A percentile compares a stretch with the other conserved stretches of the same genome.
These are phyloP conservation scores for Drosophila algonquin DNA, from an alignment of 2,888 invertebrate genomes.

Conservation along the genomic window DNA sequence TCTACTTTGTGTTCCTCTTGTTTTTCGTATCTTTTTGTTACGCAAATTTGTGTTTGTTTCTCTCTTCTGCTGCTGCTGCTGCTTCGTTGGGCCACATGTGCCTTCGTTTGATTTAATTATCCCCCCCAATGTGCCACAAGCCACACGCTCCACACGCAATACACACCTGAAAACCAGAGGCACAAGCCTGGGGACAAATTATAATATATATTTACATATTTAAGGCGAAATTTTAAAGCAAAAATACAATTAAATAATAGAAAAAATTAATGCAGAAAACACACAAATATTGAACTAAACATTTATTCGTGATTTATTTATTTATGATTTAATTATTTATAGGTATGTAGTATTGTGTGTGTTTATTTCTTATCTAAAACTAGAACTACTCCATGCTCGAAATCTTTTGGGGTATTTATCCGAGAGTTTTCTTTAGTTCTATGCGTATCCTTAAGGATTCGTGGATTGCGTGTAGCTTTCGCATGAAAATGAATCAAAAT, in stretches of 20 bases:
- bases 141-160: conserved; percentile 17
- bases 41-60: conserved; percentile 5
- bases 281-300: neutral
- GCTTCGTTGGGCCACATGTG: conserved; percentile 27
- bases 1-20: conserved; percentile 3
- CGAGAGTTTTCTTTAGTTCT: conserved; percentile 5
- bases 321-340: neutral
- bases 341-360: neutral
- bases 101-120: conserved; percentile 53
- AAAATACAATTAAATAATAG: neutral
- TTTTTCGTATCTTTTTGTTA: conserved; percentile 1
- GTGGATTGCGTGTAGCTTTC: conserved; percentile 59
- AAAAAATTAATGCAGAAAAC: neutral
- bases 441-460: conserved; percentile 5
- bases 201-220: conserved; percentile 1
- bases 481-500: conserved; percentile 51
- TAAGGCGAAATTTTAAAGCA: neutral
- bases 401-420: no score
- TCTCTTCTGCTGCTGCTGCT: neutral
- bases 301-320: neutral
- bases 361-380: neutral
- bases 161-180: neutral
- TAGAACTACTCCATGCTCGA: neutral
- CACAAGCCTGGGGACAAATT: conserved; percentile 16
- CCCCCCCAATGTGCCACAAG: conserved; percentile 21